Evolutionary conservation across 2,888 invertebrate species (phyloP).

Genomic region (Drosophila anomalata): DNA sequence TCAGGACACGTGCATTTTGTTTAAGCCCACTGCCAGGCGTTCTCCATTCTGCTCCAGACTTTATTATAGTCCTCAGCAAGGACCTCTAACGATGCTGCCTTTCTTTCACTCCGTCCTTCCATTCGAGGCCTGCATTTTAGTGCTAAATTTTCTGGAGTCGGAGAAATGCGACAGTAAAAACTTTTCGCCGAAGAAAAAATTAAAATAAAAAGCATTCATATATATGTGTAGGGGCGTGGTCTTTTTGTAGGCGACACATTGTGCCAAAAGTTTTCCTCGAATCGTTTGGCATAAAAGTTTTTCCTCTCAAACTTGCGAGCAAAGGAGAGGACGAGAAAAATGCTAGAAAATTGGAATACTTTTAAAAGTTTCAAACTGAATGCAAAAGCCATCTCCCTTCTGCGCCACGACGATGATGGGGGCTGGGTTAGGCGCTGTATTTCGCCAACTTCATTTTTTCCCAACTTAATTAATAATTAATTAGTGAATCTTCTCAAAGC

Average conservation of each 20-base stretch:
- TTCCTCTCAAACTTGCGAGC: constrained; percentile 43
- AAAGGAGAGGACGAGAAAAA: constrained; percentile 44
- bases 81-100: constrained; percentile 38
- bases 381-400: constrained; percentile 29
- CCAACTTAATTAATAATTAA: constrained; percentile 77
- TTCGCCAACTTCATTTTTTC: constrained; percentile 49
- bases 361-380: constrained; percentile 54
- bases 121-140: constrained; percentile 64
- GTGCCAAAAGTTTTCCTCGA: constrained; percentile 63
- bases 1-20: constrained; percentile 67
- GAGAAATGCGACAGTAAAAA: constrained; percentile 78
- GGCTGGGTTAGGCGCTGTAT: constrained; percentile 9
- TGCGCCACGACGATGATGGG: neutral
- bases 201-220: neutral
- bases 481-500: constrained; percentile 72
- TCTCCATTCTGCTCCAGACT: constrained; percentile 6
- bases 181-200: constrained; percentile 36
- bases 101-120: constrained; percentile 20
- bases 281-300: constrained; percentile 45
- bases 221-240: constrained; percentile 44
- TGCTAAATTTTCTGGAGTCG: constrained; percentile 42
- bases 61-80: constrained; percentile 33
- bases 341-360: constrained; percentile 75
- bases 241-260: constrained; percentile 64
- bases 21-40: constrained; percentile 52